Conservation (phyloP, 2,888 invertebrate species). For the Notocelia uddmanniana region DNA sequence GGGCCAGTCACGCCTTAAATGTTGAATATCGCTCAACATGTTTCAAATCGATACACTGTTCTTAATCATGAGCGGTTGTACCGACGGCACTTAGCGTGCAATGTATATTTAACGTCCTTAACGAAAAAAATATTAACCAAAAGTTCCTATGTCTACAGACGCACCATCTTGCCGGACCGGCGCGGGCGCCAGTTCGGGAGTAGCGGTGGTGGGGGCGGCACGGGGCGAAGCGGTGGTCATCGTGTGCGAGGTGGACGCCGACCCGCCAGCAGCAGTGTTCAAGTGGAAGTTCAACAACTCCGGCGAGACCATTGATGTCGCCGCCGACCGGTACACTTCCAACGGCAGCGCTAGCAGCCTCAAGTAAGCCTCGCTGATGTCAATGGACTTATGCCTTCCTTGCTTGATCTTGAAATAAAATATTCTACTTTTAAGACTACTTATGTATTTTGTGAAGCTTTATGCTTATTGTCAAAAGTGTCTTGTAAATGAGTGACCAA, state of each 20-base stretch:
- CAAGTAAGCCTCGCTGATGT: constrained; percentile 67
- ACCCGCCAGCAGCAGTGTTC: constrained; percentile 95
- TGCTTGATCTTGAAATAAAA: too few relatives aligned
- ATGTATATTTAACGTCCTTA: too few relatives aligned
- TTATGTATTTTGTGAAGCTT: too few relatives aligned
- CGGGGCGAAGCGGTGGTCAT: constrained; percentile 94
- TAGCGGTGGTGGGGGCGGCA: constrained; percentile 94
- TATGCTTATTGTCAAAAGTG: too few relatives aligned
- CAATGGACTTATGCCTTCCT: too few relatives aligned
- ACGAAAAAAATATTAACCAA: not conserved
- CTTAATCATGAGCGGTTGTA: too few relatives aligned
- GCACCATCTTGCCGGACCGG: constrained; percentile 90
- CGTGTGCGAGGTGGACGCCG: constrained; percentile 95
- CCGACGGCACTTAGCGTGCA: too few relatives aligned
- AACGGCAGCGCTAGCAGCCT: constrained; percentile 91
- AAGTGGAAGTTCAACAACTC: constrained; percentile 98
- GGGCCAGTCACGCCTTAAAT: too few relatives aligned
- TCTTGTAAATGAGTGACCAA: too few relatives aligned
- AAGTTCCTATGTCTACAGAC: constrained; percentile 82
- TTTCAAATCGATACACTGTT: too few relatives aligned
- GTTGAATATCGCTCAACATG: too few relatives aligned
- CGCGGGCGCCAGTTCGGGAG: constrained; percentile 84
- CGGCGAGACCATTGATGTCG: constrained; percentile 94
- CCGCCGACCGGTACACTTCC: constrained; percentile 91
- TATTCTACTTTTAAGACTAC: too few relatives aligned